phyloP scores from a whole-genome alignment of 2,888 invertebrate species.

The Agriotes lineatus region DNA sequence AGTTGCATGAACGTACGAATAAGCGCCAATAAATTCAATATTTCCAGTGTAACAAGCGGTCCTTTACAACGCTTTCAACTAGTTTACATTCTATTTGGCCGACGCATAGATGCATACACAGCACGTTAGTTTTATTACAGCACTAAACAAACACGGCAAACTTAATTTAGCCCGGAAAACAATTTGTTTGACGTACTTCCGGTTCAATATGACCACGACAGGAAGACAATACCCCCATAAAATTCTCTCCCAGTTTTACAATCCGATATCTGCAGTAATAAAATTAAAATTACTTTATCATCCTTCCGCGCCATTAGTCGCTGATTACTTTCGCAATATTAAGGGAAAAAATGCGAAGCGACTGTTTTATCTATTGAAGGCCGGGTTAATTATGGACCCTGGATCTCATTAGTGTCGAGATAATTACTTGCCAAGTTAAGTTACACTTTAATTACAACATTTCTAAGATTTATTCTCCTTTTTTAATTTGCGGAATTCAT shows the following conservation, averaged over 20 bases:
- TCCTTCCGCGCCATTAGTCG: conserved; percentile 59
- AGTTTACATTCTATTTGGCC: too few species aligned
- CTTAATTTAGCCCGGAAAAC: conserved; percentile 27
- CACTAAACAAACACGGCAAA: not conserved
- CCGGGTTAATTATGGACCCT: conserved; percentile 56
- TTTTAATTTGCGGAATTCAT: conserved; percentile 41
- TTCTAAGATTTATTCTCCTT: conserved; percentile 52
- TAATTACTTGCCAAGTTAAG: conserved; percentile 54
- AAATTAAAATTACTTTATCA: conserved; percentile 61
- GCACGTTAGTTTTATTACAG: not conserved
- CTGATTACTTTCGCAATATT: conserved; percentile 58
- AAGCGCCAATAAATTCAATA: too few species aligned
- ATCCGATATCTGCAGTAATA: conserved; percentile 55
- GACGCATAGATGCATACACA: too few species aligned
- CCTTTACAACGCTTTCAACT: too few species aligned
- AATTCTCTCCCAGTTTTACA: conserved; percentile 43
- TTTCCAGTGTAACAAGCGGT: too few species aligned
- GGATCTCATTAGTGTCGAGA: conserved; percentile 52
- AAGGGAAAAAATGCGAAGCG: conserved; percentile 54
- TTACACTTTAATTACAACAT: conserved; percentile 54
- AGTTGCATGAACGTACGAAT: too few species aligned
- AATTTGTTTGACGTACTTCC: conserved; percentile 29
- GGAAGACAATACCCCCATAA: conserved; percentile 40
- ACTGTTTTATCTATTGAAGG: conserved; percentile 54
- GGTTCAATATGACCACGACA: conserved; percentile 41